These are phyloP conservation scores for Atherinomorus stipes DNA, from an alignment of 2,113 vertebrate species.

Conservation along the genomic window DNA sequence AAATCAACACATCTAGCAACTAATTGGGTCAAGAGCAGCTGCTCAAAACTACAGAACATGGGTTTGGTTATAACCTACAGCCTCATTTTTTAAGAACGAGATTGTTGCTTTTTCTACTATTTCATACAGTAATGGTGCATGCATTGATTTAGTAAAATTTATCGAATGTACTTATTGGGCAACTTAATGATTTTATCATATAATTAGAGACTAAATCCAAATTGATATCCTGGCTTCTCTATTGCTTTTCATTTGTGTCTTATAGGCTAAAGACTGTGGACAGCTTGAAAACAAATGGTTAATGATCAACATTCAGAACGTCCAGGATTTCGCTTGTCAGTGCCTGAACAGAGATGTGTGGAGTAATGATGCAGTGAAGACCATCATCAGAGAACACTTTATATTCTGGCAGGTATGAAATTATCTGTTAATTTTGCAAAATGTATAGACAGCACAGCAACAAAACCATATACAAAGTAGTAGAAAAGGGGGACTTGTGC, in stretches of 20 bases:
- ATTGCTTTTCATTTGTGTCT: background rate
- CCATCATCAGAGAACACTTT: constrained; percentile 96
- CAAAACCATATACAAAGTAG: too few species aligned
- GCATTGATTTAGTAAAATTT: too few species aligned
- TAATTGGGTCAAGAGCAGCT: too few species aligned
- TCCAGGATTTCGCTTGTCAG: constrained; percentile 98
- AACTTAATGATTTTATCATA: too few species aligned
- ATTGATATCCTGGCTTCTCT: background rate
- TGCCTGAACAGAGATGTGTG: constrained; percentile 98
- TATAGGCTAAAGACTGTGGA: constrained; percentile 95
- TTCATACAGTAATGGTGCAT: too few species aligned
- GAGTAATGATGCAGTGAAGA: constrained; percentile 98
- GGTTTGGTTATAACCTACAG: too few species aligned
- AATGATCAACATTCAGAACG: constrained; percentile 99
- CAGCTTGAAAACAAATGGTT: constrained; percentile 99
- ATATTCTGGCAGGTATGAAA: constrained; percentile 97
- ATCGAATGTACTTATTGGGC: too few species aligned
- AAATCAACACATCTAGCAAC: too few species aligned
- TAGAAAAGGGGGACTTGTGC: background rate
- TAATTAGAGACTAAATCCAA: too few species aligned
- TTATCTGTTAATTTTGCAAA: background rate
- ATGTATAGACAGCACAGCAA: background rate
- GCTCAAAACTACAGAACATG: too few species aligned
- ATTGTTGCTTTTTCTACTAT: too few species aligned
- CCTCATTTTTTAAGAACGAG: too few species aligned